Evolutionary conservation across 2,888 invertebrate species (phyloP), one percentile per base, ranked within the genome.

Genomic region (Caenorhabditis becei): DNA sequence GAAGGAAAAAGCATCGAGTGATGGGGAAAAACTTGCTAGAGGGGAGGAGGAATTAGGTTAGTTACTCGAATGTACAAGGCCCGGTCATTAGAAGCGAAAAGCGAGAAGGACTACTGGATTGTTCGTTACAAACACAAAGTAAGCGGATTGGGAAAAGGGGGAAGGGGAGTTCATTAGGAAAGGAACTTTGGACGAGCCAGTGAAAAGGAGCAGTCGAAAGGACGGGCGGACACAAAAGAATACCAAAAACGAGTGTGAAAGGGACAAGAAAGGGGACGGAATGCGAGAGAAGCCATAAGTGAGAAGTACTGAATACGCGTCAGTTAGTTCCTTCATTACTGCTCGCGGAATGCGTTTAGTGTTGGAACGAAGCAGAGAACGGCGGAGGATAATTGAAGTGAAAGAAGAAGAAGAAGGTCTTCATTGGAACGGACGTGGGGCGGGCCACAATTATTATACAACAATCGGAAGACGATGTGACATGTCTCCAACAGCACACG

Each of bases 201-300:
- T 18, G n/a, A 47, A 26, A 26, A 41, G 53, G 66, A 66, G 66
- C 51, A 51, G 63, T 47, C 24, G 28, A 28, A 32, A 51, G 2
- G 54, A n/a, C 16, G 69, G 24, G n/a, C n/a, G n/a, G n/a, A n/a
- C n/a, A 69, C 69, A 69, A 69, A 37, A 69, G 69, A 69, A 59
- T 61, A 51, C 61, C 70, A 70, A 67, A 67, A 67, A 67, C 58
- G 67, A 58, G 67, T 44, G 67, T 47, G 67, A 67, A 66, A 66
- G 54, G 54, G 65, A 56, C 35, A 11, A 10, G 18, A 35, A 47
- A 35, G 32, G 32, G 32, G 32, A 32, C 32, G 32, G 32, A n/a
- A n/a, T n/a, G n/a, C n/a, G n/a, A 10, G 5, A 32, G 37, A 56
- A 41, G 56, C 32, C 32, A 32, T 32, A 56, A 56, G 32, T 56